Evolutionary conservation across 2,113 vertebrate genomes (phyloP).

Genomic region (Origma solitaria): DNA sequence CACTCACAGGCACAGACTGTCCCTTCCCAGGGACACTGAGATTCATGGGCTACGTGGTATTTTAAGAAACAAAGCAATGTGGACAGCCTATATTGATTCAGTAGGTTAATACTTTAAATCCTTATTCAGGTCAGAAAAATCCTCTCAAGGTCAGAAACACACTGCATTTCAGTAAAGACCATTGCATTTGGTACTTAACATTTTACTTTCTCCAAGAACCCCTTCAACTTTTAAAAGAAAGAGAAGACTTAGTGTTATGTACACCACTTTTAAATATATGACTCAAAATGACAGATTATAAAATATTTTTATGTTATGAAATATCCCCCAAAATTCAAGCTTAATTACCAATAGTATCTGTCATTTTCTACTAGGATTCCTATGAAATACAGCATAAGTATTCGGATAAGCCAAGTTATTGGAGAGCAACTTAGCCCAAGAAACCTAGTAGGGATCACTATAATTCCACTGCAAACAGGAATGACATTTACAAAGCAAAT

Average conservation of each 20-base stretch:
- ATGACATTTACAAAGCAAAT: slow-evolving; percentile 4
- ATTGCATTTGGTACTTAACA: not conserved
- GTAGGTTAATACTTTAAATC: not conserved
- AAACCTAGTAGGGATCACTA: not conserved
- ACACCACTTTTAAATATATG: not conserved
- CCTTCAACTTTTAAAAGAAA: not conserved
- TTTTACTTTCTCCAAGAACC: not conserved
- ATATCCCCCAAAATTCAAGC: not conserved
- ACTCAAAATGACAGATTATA: not conserved
- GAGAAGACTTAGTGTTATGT: not conserved
- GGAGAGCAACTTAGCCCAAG: not conserved
- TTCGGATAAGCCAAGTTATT: not conserved
- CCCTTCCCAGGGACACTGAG: not conserved
- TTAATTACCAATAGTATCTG: not conserved
- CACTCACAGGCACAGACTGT: not conserved
- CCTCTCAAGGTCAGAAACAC: not conserved
- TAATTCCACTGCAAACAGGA: slow-evolving; percentile 31
- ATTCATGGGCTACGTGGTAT: not conserved
- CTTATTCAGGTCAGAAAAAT: not conserved
- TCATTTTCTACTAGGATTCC: not conserved
- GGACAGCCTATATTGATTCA: not conserved
- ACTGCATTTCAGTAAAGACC: not conserved
- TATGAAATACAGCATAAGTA: not conserved
- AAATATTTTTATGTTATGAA: not conserved
- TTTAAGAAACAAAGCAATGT: not conserved